These are phyloP conservation scores for Poecilia gillii DNA, from an alignment of 2,797 vertebrate species.

Conservation along the genomic window DNA sequence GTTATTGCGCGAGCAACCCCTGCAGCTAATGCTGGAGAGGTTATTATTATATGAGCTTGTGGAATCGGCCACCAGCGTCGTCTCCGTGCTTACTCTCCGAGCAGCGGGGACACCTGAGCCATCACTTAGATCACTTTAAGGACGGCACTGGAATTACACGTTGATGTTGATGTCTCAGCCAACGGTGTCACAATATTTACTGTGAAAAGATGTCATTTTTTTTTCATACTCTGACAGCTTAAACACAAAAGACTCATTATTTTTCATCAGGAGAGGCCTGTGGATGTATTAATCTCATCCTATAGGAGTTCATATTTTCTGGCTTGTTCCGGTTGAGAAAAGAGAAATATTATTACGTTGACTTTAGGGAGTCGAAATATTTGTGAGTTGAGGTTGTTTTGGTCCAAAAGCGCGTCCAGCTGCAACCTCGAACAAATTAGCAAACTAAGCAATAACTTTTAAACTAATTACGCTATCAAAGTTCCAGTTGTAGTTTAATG, in stretches of 20 bases:
- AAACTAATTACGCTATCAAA: conserved; percentile 23
- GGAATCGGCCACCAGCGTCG: conserved; percentile 68
- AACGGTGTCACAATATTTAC: conserved; percentile 46
- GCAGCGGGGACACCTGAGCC: conserved; percentile 74
- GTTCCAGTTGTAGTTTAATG: conserved; percentile 36
- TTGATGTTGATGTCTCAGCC: conserved; percentile 56
- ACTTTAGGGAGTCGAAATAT: conserved; percentile 64
- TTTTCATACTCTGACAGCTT: conserved; percentile 47
- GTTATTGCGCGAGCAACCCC: conserved; percentile 84
- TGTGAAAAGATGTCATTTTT: conserved; percentile 36
- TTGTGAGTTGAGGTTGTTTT: conserved; percentile 55
- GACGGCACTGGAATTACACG: conserved; percentile 61
- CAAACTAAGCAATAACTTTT: conserved; percentile 25
- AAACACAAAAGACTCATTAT: conserved; percentile 48
- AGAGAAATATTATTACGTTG: conserved; percentile 29
- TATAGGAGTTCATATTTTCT: conserved; percentile 17
- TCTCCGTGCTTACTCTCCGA: conserved; percentile 56
- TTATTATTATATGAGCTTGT: conserved; percentile 76
- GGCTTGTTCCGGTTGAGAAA: conserved; percentile 10
- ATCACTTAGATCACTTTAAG: conserved; percentile 70
- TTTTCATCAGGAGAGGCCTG: conserved; percentile 23
- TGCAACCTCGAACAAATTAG: conserved; percentile 25
- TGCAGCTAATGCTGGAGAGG: conserved; percentile 75
- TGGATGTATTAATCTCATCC: not conserved
- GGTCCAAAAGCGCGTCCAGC: conserved; percentile 18